Evolutionary conservation across 2,797 vertebrate species (phyloP).

Genomic region (Gymnodraco acuticeps): DNA sequence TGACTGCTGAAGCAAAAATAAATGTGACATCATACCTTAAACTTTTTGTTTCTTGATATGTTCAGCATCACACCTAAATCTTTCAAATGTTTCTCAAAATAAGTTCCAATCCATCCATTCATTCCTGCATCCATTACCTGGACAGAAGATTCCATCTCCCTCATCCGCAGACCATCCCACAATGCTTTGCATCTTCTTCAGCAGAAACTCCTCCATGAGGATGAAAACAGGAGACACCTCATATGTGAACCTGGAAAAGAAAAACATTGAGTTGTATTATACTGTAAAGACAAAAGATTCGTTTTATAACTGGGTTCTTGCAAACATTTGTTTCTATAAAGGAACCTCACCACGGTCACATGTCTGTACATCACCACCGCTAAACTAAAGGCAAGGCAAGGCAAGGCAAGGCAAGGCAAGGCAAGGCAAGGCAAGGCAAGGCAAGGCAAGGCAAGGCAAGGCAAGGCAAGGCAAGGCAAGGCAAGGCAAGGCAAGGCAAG

Average conservation of each 20-base stretch:
- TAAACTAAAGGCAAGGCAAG: no score
- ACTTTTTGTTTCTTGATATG: not conserved
- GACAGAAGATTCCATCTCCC: slow-evolving; percentile 83
- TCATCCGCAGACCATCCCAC: slow-evolving; percentile 78
- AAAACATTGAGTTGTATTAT: not conserved
- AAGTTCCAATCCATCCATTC: no score
- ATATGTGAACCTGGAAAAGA: slow-evolving; percentile 80
- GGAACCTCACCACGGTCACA: no score
- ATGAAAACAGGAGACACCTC: slow-evolving; percentile 84
- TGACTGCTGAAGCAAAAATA: not conserved
- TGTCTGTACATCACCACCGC: no score
- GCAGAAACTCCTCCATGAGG: slow-evolving; percentile 81
- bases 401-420: no score
- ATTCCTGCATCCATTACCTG: slow-evolving; percentile 63
- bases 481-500: no score
- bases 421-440: no score
- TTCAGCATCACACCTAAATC: not conserved
- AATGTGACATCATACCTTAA: not conserved
- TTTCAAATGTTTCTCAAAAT: no score
- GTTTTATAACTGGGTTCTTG: not conserved
- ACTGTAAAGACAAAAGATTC: not conserved
- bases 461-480: no score
- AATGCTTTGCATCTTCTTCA: slow-evolving; percentile 85
- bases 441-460: no score
- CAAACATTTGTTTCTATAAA: not conserved